Base-by-base conservation (phyloP, 2,113 vertebrate genomes). In the Callopanchax toddi region DNA sequence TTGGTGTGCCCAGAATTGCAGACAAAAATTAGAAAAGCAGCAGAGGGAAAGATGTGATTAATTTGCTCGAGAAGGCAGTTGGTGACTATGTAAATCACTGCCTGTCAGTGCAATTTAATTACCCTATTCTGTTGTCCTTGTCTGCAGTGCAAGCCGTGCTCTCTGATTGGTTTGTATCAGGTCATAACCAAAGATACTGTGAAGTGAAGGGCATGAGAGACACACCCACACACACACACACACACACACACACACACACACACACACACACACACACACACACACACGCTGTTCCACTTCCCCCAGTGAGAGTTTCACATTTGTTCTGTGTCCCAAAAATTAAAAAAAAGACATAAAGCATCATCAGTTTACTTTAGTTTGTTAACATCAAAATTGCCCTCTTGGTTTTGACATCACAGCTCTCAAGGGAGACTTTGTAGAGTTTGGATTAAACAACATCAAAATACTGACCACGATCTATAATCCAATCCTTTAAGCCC, bases 71-170 rank as follows among this genome's bases (percentile, higher is more conserved):
- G 80, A 71, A 78, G 74, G 81, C 78, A 76, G 78, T 85, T 82
- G 75, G 83, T 81, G 71, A 71, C 34, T 64, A 84, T 83, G 73
- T 90, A 89, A 90, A 91, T 92, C 80, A 88, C 65, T 39, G 53
- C 75, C 60, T 58, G 79, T 88, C 88, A 82, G 81, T 64, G 56
- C 71, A 71, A 85, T 89, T 87, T 85, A 83, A 88, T 89, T 90
- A 76, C 76, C 73, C 46, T 44, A 74, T 84, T 85, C 82, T 72
- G 59, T 74, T 59, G 76, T 86, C 86, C 86, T 90, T 81, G 80
- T 75, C 79, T 76, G 77, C 67, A 21, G 60, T 17, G 15, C 50
- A 67, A 64, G 68, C 80, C 87, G 88, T 32, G 73, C 60, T 34
- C 11, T n/a, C 76, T 86, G 88, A 88, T 86, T 90, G 87, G 78